Conservation (phyloP, 2,888 invertebrate genomes). For the Agrochola lota region DNA sequence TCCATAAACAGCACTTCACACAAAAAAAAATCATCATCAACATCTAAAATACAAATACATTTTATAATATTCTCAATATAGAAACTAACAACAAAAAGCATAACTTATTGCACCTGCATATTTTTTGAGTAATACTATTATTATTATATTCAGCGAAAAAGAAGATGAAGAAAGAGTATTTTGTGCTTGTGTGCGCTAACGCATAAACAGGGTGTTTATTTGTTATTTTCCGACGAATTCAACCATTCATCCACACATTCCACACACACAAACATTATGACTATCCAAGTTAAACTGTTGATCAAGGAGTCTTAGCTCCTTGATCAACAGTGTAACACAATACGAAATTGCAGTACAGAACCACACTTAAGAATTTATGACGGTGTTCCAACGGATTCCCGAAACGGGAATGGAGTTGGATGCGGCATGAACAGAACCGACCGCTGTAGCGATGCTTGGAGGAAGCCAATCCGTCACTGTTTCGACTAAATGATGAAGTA, state of each 20-base stretch:
- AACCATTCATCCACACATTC: not conserved
- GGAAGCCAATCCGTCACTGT: not conserved
- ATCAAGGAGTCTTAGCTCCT: not conserved
- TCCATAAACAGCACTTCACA: no score
- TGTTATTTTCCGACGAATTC: not conserved
- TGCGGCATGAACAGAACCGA: no score
- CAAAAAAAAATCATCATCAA: no score
- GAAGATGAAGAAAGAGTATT: not conserved
- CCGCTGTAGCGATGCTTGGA: not conserved
- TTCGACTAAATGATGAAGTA: not conserved
- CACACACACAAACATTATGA: not conserved
- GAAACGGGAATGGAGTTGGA: not conserved
- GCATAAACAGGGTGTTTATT: not conserved
- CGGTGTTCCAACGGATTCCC: not conserved
- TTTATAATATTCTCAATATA: no score
- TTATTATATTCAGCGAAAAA: not conserved
- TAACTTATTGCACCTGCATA: no score
- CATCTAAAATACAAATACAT: no score
- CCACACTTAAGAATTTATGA: not conserved
- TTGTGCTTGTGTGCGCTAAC: not conserved
- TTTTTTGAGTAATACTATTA: no score
- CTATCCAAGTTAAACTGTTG: not conserved
- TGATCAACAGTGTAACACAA: not conserved
- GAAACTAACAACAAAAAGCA: not conserved
- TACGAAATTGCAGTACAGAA: not conserved